phyloP scores from a whole-genome alignment of 2,113 vertebrate genomes.

The Okapia johnstoni region DNA sequence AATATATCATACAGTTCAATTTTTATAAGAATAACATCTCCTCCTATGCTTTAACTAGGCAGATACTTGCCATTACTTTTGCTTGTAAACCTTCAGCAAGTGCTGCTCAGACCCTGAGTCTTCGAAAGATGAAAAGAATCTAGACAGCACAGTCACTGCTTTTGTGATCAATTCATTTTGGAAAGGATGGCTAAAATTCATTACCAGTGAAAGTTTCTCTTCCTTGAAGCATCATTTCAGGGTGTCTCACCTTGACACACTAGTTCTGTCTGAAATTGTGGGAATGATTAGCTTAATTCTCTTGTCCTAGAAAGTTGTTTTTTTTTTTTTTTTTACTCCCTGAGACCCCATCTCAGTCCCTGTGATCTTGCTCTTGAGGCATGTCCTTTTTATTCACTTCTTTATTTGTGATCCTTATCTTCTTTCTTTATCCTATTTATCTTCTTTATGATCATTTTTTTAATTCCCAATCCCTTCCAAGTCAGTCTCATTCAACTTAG shows the following conservation, averaged over 20 bases:
- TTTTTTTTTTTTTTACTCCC: rapidly evolving
- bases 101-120: not conserved
- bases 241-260: not conserved
- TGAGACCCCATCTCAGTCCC: not conserved
- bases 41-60: not conserved
- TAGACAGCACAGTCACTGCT: not conserved
- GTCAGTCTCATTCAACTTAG: not conserved
- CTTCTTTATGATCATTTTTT: not conserved
- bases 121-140: not conserved
- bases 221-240: not conserved
- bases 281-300: not conserved
- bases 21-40: not conserved
- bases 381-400: not conserved
- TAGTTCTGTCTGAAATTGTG: not conserved
- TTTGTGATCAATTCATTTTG: not conserved
- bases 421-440: not conserved
- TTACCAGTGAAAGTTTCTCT: not conserved
- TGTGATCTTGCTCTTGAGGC: not conserved
- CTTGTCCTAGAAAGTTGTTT: not conserved
- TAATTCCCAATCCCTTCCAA: not conserved
- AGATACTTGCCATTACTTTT: not conserved
- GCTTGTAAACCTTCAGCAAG: not conserved
- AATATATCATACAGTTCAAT: not conserved
- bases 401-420: not conserved
- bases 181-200: not conserved